Conservation (phyloP, 1,140 invertebrate genomes). For the Conus betulinus region DNA sequence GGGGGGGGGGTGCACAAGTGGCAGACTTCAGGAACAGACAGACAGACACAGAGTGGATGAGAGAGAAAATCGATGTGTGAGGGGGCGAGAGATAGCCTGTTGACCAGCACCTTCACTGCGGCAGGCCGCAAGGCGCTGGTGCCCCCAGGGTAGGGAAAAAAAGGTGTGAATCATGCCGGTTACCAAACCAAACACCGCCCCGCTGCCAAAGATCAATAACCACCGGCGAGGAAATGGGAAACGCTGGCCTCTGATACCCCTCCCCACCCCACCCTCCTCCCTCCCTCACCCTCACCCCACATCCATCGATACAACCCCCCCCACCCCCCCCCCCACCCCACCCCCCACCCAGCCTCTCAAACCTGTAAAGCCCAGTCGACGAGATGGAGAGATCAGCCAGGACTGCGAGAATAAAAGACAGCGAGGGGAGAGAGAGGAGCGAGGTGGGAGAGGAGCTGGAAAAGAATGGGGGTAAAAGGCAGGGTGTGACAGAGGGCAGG, state of each 20-base stretch:
- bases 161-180: not conserved
- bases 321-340: not conserved
- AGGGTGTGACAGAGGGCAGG: conserved; percentile 8
- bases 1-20: too few species aligned
- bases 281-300: not conserved
- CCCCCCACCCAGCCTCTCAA: not conserved
- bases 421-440: not conserved
- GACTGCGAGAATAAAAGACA: not conserved
- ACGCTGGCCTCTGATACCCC: not conserved
- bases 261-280: not conserved
- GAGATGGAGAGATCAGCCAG: not conserved
- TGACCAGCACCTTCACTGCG: not conserved
- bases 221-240: not conserved
- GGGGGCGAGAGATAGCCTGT: not conserved
- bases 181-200: not conserved
- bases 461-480: not conserved
- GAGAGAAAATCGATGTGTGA: not conserved
- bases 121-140: not conserved
- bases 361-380: not conserved
- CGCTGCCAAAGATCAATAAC: not conserved
- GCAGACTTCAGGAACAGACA: too few species aligned
- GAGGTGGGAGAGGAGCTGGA: not conserved
- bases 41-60: not conserved
- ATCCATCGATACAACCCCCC: too few species aligned
- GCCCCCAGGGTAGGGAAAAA: not conserved